A percentile compares a stretch with the other conserved stretches of the same genome.
Evolutionary conservation across 2,113 vertebrate genomes (phyloP).

Genomic region (Hiodon alosoides): DNA sequence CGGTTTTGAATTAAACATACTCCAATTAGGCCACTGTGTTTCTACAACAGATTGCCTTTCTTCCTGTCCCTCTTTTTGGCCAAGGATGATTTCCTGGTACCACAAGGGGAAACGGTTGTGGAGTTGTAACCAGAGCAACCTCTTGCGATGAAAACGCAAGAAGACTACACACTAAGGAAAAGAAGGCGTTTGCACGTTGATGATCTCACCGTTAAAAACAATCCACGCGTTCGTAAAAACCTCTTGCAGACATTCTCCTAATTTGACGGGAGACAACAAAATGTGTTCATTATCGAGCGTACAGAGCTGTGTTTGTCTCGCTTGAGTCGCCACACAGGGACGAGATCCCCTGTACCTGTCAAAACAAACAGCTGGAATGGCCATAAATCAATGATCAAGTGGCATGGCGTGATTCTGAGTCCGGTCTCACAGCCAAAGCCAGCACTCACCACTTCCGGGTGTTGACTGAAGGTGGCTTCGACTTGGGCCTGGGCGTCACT

Average conservation of each 20-base stretch:
- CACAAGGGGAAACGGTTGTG: conserved; percentile 5
- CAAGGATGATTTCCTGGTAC: background rate
- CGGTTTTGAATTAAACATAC: conserved; percentile 24
- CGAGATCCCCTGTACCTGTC: conserved; percentile 88
- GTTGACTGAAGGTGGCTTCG: conserved; percentile 56
- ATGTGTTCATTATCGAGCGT: too few species aligned
- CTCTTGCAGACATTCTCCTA: too few species aligned
- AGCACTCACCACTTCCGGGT: conserved; percentile 64
- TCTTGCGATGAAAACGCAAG: background rate
- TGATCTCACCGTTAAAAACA: too few species aligned
- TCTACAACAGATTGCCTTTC: conserved; percentile 13
- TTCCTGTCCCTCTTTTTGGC: background rate
- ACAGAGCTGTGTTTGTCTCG: conserved; percentile 42
- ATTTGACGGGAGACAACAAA: too few species aligned
- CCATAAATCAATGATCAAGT: conserved; percentile 99
- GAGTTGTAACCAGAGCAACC: background rate
- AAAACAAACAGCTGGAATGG: conserved; percentile 92
- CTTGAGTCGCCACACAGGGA: conserved; percentile 75
- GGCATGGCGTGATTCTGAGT: conserved; percentile 65
- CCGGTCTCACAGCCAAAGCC: conserved; percentile 69
- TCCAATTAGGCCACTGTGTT: conserved; percentile 26
- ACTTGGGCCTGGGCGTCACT: conserved; percentile 32
- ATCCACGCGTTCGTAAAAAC: too few species aligned
- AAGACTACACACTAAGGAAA: background rate
- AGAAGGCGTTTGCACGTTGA: too few species aligned